Evolutionary conservation across 2,888 invertebrate genomes (phyloP).

Genomic region (Desoria tigrina): DNA sequence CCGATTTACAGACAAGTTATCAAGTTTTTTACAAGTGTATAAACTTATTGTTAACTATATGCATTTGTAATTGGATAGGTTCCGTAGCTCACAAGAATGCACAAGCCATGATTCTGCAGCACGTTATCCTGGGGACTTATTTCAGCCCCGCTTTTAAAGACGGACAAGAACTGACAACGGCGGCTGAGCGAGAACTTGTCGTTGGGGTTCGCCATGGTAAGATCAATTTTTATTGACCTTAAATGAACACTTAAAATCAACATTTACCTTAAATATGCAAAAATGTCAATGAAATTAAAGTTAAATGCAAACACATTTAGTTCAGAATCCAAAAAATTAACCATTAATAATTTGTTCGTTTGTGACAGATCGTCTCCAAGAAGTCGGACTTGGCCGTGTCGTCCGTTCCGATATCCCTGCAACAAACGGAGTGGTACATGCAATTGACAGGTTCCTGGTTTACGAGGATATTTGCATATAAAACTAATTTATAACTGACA

Average conservation of each 20-base stretch:
- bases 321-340: neutral
- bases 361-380: constrained; percentile 48
- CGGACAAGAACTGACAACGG: constrained; percentile 52
- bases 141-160: constrained; percentile 53
- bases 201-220: constrained; percentile 53
- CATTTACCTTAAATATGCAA: constrained; percentile 9
- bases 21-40: too few species aligned
- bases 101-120: constrained; percentile 52
- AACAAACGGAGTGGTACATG: constrained; percentile 53
- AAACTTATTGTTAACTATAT: too few species aligned
- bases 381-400: constrained; percentile 52
- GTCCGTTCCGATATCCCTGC: constrained; percentile 53
- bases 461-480: constrained; percentile 52
- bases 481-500: constrained; percentile 10
- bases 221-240: constrained; percentile 4
- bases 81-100: constrained; percentile 38
- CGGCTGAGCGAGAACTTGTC: constrained; percentile 50
- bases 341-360: neutral
- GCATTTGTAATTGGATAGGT: constrained; percentile 23
- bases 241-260: neutral
- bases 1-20: too few species aligned
- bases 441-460: constrained; percentile 51
- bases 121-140: constrained; percentile 52
- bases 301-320: neutral
- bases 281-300: neutral